Percentiles rank a stretch among this genome's conserved stretches.
phyloP scores from a whole-genome alignment of 2,888 invertebrate genomes.

The Ptychoptera contaminata region DNA sequence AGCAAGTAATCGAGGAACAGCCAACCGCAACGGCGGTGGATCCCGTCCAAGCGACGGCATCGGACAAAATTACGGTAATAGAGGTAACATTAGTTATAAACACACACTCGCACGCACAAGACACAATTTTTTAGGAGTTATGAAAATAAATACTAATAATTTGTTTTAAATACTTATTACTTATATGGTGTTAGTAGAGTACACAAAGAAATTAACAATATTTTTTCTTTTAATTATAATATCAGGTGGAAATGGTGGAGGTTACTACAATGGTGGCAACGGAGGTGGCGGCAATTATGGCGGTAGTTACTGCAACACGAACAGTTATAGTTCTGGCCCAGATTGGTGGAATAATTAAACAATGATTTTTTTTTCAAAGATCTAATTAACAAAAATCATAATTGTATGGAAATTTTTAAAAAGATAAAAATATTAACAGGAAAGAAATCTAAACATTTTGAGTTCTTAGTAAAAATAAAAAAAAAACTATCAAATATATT shows the following conservation, averaged over 20 bases:
- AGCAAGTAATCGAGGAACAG: slow-evolving; percentile 31
- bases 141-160: no score
- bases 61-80: neutral
- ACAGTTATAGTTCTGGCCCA: slow-evolving; percentile 27
- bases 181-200: no score
- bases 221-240: no score
- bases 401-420: no score
- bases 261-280: slow-evolving; percentile 25
- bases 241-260: slow-evolving; percentile 19
- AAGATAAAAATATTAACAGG: no score
- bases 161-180: no score
- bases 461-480: no score
- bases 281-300: slow-evolving; percentile 37
- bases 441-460: no score
- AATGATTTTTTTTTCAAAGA: slow-evolving; percentile 5
- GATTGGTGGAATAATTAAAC: slow-evolving; percentile 35
- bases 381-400: neutral
- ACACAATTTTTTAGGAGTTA: neutral
- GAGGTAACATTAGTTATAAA: neutral
- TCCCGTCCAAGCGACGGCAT: slow-evolving; percentile 12
- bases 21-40: slow-evolving; percentile 20
- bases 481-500: no score
- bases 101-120: neutral
- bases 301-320: slow-evolving; percentile 32
- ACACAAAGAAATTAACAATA: no score